phyloP scores from a whole-genome alignment of 2,888 invertebrate species.

The Elgonia sp. region DNA sequence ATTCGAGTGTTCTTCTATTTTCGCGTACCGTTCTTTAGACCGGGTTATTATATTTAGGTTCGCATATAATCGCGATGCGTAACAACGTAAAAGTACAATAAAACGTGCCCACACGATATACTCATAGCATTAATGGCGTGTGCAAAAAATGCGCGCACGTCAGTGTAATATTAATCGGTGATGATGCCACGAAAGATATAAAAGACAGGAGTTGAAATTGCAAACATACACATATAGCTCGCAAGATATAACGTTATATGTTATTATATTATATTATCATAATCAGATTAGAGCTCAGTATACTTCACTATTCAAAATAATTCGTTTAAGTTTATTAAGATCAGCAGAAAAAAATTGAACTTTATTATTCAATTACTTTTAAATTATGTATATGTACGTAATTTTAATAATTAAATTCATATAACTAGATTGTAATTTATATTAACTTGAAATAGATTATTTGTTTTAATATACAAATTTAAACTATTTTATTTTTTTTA shows the following conservation, averaged over 20 bases:
- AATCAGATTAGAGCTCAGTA: not conserved
- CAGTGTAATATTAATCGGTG: slow-evolving; percentile 65
- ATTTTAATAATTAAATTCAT: too few relatives aligned
- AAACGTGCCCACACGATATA: slow-evolving; percentile 51
- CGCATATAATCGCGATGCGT: slow-evolving; percentile 39
- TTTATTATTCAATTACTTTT: too few relatives aligned
- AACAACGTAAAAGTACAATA: slow-evolving; percentile 43
- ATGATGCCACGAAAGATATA: slow-evolving; percentile 53
- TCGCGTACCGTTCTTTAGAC: slow-evolving; percentile 8
- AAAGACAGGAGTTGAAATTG: slow-evolving; percentile 25
- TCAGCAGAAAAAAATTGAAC: too few relatives aligned
- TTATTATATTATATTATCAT: not conserved
- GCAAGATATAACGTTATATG: not conserved
- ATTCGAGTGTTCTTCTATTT: slow-evolving; percentile 41
- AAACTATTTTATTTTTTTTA: too few relatives aligned
- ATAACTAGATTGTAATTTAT: too few relatives aligned
- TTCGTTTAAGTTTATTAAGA: too few relatives aligned
- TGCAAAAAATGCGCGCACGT: slow-evolving; percentile 67
- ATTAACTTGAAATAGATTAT: too few relatives aligned
- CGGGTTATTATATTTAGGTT: slow-evolving; percentile 44
- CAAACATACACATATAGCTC: slow-evolving; percentile 10
- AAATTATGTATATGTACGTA: too few relatives aligned
- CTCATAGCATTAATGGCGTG: slow-evolving; percentile 51
- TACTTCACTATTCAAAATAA: too few relatives aligned
- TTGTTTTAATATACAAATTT: too few relatives aligned